phyloP scores from a whole-genome alignment of 2,797 vertebrate species.

The Botia kubotai region DNA sequence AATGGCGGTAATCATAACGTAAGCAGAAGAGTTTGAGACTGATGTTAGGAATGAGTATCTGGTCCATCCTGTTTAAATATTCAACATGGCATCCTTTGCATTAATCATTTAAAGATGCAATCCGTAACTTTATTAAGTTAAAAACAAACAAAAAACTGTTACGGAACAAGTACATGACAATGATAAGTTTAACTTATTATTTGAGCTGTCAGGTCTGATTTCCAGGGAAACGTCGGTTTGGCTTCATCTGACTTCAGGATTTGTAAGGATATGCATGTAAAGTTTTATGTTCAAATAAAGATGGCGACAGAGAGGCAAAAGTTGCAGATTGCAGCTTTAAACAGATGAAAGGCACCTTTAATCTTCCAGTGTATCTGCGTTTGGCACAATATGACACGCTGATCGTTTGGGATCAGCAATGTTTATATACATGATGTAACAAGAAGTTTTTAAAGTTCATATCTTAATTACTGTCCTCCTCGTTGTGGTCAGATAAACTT shows the following conservation, averaged over 20 bases:
- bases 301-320: too few species aligned
- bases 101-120: not conserved
- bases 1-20: slow-evolving; percentile 13
- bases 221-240: too few species aligned
- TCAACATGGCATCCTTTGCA: not conserved
- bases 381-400: slow-evolving; percentile 8
- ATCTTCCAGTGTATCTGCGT: not conserved
- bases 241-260: too few species aligned
- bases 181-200: too few species aligned
- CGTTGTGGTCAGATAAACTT: slow-evolving; percentile 38
- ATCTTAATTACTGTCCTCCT: slow-evolving; percentile 51
- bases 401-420: not conserved
- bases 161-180: too few species aligned
- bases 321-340: not conserved
- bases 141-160: too few species aligned
- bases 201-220: too few species aligned
- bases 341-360: slow-evolving; percentile 26
- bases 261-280: too few species aligned
- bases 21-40: not conserved
- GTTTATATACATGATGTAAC: not conserved
- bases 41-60: not conserved
- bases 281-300: too few species aligned
- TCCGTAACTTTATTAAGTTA: too few species aligned
- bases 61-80: slow-evolving; percentile 2
- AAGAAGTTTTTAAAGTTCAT: not conserved